phyloP scores from a whole-genome alignment of 1,140 invertebrate genomes.

The Helicoverpa armigera region DNA sequence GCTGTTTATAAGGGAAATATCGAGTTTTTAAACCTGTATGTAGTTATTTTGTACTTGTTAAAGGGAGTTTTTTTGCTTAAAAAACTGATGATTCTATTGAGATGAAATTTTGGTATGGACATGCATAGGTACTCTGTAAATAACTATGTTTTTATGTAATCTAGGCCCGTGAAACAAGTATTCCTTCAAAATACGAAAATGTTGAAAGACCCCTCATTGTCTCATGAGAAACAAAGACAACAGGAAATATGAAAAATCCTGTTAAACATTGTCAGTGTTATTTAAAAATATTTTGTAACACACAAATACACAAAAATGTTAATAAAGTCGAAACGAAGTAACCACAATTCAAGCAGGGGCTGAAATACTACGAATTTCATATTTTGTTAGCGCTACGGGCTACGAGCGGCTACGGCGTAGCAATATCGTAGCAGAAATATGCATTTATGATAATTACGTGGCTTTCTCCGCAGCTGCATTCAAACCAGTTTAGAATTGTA shows the following conservation, averaged over 20 bases:
- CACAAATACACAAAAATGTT: conserved; percentile 1
- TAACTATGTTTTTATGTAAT: no score
- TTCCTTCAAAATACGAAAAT: no score
- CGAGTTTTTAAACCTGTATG: background rate
- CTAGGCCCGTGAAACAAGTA: no score
- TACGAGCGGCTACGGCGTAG: conserved; percentile 46
- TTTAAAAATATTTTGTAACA: background rate
- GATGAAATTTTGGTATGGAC: no score
- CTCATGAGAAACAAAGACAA: no score
- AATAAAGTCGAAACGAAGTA: background rate
- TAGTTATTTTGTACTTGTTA: no score
- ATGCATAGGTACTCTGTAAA: no score
- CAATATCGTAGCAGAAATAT: conserved; percentile 42
- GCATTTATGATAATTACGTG: conserved; percentile 42
- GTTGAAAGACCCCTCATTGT: no score
- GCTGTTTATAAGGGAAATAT: background rate
- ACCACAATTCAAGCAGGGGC: background rate
- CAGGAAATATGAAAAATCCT: no score
- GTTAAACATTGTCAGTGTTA: no score
- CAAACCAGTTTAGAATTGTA: conserved; percentile 30
- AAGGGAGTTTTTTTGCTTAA: no score
- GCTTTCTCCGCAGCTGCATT: conserved; percentile 24
- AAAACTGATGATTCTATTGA: no score
- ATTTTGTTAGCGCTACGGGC: conserved; percentile 23
- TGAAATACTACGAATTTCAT: conserved; percentile 27